Evolutionary conservation across 2,888 invertebrate species (phyloP).

Genomic region (Nysson spinosus): DNA sequence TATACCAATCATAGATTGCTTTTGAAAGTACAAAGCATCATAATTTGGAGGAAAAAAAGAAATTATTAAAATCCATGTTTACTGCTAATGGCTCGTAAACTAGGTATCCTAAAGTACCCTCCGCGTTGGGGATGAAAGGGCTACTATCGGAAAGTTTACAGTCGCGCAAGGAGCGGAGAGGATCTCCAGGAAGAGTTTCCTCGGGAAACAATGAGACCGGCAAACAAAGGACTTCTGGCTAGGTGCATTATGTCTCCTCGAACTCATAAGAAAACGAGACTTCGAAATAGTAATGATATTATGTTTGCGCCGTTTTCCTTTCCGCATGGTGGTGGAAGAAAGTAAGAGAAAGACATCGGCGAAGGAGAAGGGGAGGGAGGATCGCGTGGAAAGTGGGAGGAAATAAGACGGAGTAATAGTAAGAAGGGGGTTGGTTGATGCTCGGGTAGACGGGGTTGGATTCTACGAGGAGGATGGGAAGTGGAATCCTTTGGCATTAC

Average conservation of each 20-base stretch:
- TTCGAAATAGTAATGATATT: conserved; percentile 74
- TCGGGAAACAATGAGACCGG: conserved; percentile 68
- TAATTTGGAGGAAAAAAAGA: too few relatives aligned
- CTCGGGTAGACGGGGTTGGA: conserved; percentile 20
- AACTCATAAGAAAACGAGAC: conserved; percentile 74
- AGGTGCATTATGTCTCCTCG: conserved; percentile 68
- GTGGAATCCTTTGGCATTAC: conserved; percentile 55
- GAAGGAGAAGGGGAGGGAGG: too few relatives aligned
- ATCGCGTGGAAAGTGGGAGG: too few relatives aligned
- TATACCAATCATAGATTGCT: too few relatives aligned
- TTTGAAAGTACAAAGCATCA: too few relatives aligned
- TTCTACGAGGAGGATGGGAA: conserved; percentile 26
- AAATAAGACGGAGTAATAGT: conserved; percentile 17
- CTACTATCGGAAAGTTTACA: conserved; percentile 51
- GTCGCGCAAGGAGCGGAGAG: neutral
- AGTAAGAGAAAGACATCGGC: conserved; percentile 9
- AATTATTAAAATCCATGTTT: too few relatives aligned
- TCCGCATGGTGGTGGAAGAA: conserved; percentile 10
- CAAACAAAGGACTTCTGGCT: conserved; percentile 67
- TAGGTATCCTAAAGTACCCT: too few relatives aligned
- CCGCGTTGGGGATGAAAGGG: too few relatives aligned
- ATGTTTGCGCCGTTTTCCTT: conserved; percentile 63
- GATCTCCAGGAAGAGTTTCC: conserved; percentile 20
- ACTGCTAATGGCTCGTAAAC: too few relatives aligned
- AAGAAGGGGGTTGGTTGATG: conserved; percentile 23